Conservation (phyloP, 2,113 vertebrate genomes). For the Hippocampus mohnikei region DNA sequence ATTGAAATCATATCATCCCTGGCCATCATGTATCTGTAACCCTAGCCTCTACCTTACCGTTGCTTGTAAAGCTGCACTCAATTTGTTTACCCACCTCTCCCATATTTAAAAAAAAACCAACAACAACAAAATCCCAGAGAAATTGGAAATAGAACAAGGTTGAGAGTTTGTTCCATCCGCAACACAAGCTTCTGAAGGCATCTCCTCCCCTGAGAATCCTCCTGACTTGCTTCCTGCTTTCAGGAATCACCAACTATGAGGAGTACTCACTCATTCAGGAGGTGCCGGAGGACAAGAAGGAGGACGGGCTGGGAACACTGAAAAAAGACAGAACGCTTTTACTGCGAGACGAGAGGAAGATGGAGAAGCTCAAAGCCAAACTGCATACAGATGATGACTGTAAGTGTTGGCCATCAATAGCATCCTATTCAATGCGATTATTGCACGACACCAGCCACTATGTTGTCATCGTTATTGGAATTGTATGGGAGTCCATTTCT, state of each 20-base stretch:
- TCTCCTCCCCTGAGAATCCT: constrained; percentile 15
- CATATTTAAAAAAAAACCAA: constrained; percentile 6
- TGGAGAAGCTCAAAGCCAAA: constrained; percentile 98
- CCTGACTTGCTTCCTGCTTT: constrained; percentile 40
- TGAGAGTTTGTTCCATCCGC: constrained; percentile 7
- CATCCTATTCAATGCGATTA: constrained; percentile 1
- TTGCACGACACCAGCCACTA: not conserved
- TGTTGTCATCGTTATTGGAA: not conserved
- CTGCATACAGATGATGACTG: constrained; percentile 97
- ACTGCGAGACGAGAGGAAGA: constrained; percentile 91
- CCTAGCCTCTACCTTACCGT: too few relatives aligned
- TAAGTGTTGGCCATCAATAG: constrained; percentile 70
- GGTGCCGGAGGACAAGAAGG: constrained; percentile 86
- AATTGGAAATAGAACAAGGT: too few relatives aligned
- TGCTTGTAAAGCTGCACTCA: not conserved
- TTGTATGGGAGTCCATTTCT: not conserved
- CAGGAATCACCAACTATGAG: constrained; percentile 99
- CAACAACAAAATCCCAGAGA: not conserved
- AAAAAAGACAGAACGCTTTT: constrained; percentile 91
- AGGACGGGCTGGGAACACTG: constrained; percentile 87
- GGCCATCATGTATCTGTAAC: too few relatives aligned
- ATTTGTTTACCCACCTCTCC: too few relatives aligned
- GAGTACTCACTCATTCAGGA: constrained; percentile 98
- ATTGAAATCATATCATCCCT: too few relatives aligned
- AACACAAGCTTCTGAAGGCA: constrained; percentile 7